Base-by-base conservation (phyloP, 2,797 vertebrate species). In the Sphenodon punctatus region DNA sequence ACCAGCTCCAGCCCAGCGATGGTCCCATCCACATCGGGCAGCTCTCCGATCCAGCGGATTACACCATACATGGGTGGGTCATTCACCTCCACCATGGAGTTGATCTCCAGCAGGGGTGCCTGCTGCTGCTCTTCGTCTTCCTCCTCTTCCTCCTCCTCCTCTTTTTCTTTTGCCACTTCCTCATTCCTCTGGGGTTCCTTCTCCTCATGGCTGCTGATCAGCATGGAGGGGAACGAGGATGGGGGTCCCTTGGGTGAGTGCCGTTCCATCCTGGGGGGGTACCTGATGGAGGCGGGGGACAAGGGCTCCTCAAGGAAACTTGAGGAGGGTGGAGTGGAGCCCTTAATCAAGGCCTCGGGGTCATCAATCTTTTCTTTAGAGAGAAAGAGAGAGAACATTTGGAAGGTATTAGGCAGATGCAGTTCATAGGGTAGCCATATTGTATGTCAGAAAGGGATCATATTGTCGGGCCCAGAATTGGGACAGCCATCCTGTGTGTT, bases 1-100 rank as follows among this genome's bases (percentile, higher is more conserved):
- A 97, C 97, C 96, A 97, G 95, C 86, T 97, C 97, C 1, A 97
- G 94, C 17, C 97, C 97, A 3, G 96, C 97, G 63, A 97, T 95
- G 1, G 49, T 67, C 41, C 96, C 96, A 0, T 79, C 4, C 36
- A 95, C 67, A 14, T 95, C 94, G 1, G 43, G 68, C 55, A 96
- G 95, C 25, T 87, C 84, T 30, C 97, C 97, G 6, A 97, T 96
- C 97, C 97, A 97, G 70, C 95, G 95, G 32, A 97, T 97, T 8
- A 97, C 97, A 8, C 97, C 97, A 8, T 94, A 97, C 6, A 97
- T 93, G 0, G 97, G 96, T 1, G 97, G 97, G 15, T 97, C 94
- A 20, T 97, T 96, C 45, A 97, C 96, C 59, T 97, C 96, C 2
- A 97, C 97, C 97, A 97, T 96, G 0, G 96, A 97, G 11, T 96